phyloP scores from a whole-genome alignment of 2,888 invertebrate species.

The Apotomis turbidana region DNA sequence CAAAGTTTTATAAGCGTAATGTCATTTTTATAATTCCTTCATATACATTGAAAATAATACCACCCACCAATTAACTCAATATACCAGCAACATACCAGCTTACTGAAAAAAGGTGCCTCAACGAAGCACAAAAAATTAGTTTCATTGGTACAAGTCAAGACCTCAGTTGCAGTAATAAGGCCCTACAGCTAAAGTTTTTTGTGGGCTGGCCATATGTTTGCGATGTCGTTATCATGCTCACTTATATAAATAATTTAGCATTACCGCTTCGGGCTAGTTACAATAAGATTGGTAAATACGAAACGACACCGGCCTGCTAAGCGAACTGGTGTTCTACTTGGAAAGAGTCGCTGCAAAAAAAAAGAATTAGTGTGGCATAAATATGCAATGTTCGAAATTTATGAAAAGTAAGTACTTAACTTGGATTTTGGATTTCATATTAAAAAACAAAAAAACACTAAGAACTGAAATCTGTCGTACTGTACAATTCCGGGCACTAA shows the following conservation, averaged over 20 bases:
- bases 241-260: slow-evolving; percentile 40
- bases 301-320: slow-evolving; percentile 25
- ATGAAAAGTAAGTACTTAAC: no score
- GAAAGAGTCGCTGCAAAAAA: not conserved
- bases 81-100: not conserved
- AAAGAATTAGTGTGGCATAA: not conserved
- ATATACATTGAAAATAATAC: not conserved
- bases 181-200: slow-evolving; percentile 49
- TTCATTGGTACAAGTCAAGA: slow-evolving; percentile 34
- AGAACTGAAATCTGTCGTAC: no score
- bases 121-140: slow-evolving; percentile 13
- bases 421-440: no score
- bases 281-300: slow-evolving; percentile 35
- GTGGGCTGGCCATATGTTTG: slow-evolving; percentile 50
- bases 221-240: slow-evolving; percentile 46
- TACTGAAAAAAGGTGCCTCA: not conserved
- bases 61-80: not conserved
- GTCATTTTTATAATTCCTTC: not conserved
- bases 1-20: not conserved
- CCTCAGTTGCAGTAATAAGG: slow-evolving; percentile 46
- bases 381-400: no score
- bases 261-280: slow-evolving; percentile 34
- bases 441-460: no score
- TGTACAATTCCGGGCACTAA: no score
- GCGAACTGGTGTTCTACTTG: slow-evolving; percentile 16